These are phyloP conservation scores for Plagiodera versicolora DNA, from an alignment of 2,888 invertebrate species.

Conservation along the genomic window DNA sequence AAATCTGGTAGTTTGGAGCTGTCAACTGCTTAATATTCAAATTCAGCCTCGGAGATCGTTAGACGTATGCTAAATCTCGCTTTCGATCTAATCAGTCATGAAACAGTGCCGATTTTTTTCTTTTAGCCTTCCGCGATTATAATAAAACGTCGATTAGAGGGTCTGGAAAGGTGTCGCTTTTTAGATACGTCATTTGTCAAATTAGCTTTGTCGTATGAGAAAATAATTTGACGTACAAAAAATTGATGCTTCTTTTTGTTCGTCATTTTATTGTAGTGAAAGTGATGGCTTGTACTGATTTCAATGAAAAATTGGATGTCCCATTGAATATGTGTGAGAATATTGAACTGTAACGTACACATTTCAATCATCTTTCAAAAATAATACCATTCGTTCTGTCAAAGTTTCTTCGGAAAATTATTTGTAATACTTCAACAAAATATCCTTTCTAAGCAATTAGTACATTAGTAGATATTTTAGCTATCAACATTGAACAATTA, in stretches of 20 bases:
- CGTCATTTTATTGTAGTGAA: slow-evolving; percentile 23
- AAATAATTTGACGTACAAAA: slow-evolving; percentile 44
- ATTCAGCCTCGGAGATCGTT: slow-evolving; percentile 34
- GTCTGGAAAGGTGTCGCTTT: slow-evolving; percentile 27
- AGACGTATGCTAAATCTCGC: slow-evolving; percentile 34
- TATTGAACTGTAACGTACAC: not conserved
- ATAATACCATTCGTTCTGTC: not conserved
- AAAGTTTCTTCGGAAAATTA: not conserved
- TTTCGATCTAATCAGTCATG: slow-evolving; percentile 42
- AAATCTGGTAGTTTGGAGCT: slow-evolving; percentile 44
- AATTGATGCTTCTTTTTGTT: slow-evolving; percentile 27
- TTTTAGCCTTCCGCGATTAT: slow-evolving; percentile 29
- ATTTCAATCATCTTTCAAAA: not conserved
- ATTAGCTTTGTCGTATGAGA: slow-evolving; percentile 41
- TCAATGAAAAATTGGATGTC: slow-evolving; percentile 25
- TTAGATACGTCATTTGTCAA: slow-evolving; percentile 40
- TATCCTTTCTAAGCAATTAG: not conserved
- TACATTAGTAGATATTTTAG: not conserved
- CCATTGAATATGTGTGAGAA: slow-evolving; percentile 29
- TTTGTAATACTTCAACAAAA: not conserved
- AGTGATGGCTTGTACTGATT: slow-evolving; percentile 15
- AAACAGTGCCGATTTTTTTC: slow-evolving; percentile 31
- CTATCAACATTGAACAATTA: not conserved
- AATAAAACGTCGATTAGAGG: slow-evolving; percentile 46
- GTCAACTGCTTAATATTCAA: slow-evolving; percentile 42